Base-by-base conservation (phyloP, 2,888 invertebrate species). In the Phlogophora meticulosa region DNA sequence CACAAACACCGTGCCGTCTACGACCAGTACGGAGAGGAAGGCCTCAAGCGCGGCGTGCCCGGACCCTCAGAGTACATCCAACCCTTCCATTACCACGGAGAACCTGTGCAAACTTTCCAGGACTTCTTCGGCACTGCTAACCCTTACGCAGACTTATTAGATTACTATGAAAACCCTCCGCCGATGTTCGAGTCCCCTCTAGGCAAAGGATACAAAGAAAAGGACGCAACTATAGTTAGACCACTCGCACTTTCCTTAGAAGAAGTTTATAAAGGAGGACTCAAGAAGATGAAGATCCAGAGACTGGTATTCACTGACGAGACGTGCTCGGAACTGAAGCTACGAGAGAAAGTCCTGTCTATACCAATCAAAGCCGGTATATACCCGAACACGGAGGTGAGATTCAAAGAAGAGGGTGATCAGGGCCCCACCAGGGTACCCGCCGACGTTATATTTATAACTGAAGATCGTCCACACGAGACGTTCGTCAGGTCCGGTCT, bases 21-120 rank as follows among this genome's bases (percentile, higher is more conserved):
- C 93, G 98, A 99, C 91, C 98, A 98, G 85, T 98, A 97, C 91
- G 99, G 99, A 0, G 98, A 98, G 91, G 97, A 97, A 84, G 98
- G 98, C 0, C 94, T 99, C 49, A 98, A 98, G 89, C 96, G 96
- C 83, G 98, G 98, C 0, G 96, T 98, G 0, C 97, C 97, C 5
- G 96, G 97, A 3, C 97, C 97, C 0, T 84, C 82, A 0, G 96
- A 96, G 7, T 97, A 96, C 88, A 96, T 97, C 78, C 96, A 97
- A 62, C 97, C 98, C 0, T 98, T 97, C 88, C 94, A 96, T 48
- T 99, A 98, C 93, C 98, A 98, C 87, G 98, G 98, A 0, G 97
- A 98, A 85, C 97, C 97, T 0, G 90, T 97, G 83, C 93, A 95
- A 77, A 98, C 98, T 0, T 98, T 97, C 87, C 96, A 96, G 76